A percentile compares a stretch with the other conserved stretches of the same genome.
Evolutionary conservation across 2,888 invertebrate genomes (phyloP).

Genomic region (Epirrita christyi): DNA sequence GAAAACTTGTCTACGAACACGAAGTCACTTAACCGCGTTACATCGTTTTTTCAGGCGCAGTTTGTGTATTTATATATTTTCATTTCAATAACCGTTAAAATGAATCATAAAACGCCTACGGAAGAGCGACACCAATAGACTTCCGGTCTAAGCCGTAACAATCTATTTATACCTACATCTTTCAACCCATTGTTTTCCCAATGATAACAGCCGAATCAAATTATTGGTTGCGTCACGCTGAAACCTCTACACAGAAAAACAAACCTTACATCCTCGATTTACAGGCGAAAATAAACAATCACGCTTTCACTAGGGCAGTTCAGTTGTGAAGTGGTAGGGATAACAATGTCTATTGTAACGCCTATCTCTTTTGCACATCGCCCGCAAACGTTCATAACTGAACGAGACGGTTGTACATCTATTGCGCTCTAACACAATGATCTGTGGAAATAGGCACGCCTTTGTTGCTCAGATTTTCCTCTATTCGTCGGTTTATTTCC

Average conservation of each 20-base stretch:
- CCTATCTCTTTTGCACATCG: conserved; percentile 80
- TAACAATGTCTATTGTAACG: conserved; percentile 83
- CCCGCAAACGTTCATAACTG: conserved; percentile 60
- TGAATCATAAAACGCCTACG: conserved; percentile 48
- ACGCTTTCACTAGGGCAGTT: conserved; percentile 61
- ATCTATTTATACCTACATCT: conserved; percentile 60
- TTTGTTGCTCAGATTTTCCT: conserved; percentile 72
- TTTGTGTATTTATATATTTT: conserved; percentile 27
- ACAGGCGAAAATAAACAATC: conserved; percentile 52
- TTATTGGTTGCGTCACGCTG: conserved; percentile 68
- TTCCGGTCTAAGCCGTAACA: conserved; percentile 52
- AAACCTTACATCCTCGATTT: conserved; percentile 41
- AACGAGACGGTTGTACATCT: conserved; percentile 52
- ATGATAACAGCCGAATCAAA: conserved; percentile 76
- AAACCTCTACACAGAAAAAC: conserved; percentile 41
- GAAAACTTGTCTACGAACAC: not conserved
- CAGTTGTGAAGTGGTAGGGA: conserved; percentile 67
- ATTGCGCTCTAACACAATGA: conserved; percentile 66
- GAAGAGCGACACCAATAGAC: conserved; percentile 54
- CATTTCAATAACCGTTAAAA: conserved; percentile 29
- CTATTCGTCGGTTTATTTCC: conserved; percentile 62
- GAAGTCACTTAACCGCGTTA: conserved; percentile 27
- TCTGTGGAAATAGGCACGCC: conserved; percentile 67
- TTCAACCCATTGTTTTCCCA: conserved; percentile 76
- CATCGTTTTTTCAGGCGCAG: conserved; percentile 35